Base-by-base conservation (phyloP, 37 sponge, comb jelly and placozoan species). In the Spongilla lacustris region DNA sequence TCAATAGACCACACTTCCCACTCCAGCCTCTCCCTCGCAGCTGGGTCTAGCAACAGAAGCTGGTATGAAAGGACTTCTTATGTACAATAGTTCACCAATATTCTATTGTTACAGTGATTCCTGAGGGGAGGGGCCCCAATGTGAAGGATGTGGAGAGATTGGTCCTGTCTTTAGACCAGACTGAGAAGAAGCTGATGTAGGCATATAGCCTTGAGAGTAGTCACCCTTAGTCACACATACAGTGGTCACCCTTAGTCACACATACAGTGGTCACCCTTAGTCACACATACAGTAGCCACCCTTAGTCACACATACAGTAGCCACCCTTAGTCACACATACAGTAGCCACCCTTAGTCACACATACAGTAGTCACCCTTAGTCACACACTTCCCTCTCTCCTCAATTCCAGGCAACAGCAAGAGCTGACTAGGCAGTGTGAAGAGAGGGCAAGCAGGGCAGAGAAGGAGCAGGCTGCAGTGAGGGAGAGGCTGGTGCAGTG, bases 41-140 rank as follows among this genome's bases (percentile, higher is more conserved):
- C 74, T 85, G n/a, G 91, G 82, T 36, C 73, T 86, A 8, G 50
- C 68, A 58, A 86, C 83, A 29, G 87, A 91, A 72, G 68, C 74
- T 30, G 68, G 90, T 90, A 68, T n/a, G n/a, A n/a, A 69, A 80
- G 35, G 28, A 24, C 0, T 29, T 50, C 68, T 79, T 37, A 0
- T 37, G 22, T 31, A 34, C n/a, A n/a, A n/a, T n/a, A n/a, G n/a
- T 35, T 69, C 70, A 69, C 27, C 29, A 72, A 1, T 32, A 0
- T 29, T 32, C 6, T 32, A 24, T 31, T 72, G 29, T 17, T 83
- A 2, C 74, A 90, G 90, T 4, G 4, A 75, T 90, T 69, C 91
- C 91, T 2, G 73, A 91, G 77, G 87, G 91, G 0, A 81, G 87
- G 27, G 79, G 78, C 3, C 14, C 80, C 10, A 72, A 27, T 29